Conservation (phyloP, 2,888 invertebrate genomes). For the Crossocerus cetratus region DNA sequence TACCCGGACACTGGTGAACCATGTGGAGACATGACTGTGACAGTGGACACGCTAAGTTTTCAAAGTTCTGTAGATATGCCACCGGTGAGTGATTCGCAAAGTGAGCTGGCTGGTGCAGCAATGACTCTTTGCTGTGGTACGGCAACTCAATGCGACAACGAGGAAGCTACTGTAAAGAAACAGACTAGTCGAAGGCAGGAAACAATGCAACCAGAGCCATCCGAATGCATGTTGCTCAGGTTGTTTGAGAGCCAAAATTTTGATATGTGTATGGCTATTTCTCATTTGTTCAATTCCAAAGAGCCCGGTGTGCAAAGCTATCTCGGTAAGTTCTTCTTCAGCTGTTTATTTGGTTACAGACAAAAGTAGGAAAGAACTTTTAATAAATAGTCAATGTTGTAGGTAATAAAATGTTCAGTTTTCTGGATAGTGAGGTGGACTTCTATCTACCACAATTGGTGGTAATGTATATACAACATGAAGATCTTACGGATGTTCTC, state of each 20-base stretch:
- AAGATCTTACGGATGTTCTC: constrained; percentile 94
- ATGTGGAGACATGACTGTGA: constrained; percentile 27
- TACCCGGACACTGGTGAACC: constrained; percentile 51
- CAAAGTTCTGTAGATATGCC: constrained; percentile 56
- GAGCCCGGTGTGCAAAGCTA: constrained; percentile 98
- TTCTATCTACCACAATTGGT: constrained; percentile 98
- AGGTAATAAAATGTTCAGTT: constrained; percentile 98
- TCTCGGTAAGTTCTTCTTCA: constrained; percentile 81
- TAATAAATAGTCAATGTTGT: constrained; percentile 56
- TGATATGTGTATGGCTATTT: constrained; percentile 98
- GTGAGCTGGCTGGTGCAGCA: constrained; percentile 71
- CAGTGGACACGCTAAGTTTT: constrained; percentile 33
- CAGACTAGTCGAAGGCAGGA: constrained; percentile 71
- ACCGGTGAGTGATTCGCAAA: constrained; percentile 56
- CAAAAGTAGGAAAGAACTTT: background rate
- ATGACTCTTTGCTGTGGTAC: constrained; percentile 75
- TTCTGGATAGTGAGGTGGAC: constrained; percentile 94
- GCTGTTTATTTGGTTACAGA: background rate
- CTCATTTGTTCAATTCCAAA: constrained; percentile 98
- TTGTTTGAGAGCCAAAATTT: constrained; percentile 98
- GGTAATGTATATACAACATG: constrained; percentile 99
- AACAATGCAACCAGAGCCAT: constrained; percentile 74
- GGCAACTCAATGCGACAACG: constrained; percentile 55
- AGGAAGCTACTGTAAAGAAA: constrained; percentile 59
- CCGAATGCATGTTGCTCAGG: constrained; percentile 87